A percentile compares a stretch with the other conserved stretches of the same genome.
Conservation (phyloP, 2,888 invertebrate genomes). For the Troides aeacus region DNA sequence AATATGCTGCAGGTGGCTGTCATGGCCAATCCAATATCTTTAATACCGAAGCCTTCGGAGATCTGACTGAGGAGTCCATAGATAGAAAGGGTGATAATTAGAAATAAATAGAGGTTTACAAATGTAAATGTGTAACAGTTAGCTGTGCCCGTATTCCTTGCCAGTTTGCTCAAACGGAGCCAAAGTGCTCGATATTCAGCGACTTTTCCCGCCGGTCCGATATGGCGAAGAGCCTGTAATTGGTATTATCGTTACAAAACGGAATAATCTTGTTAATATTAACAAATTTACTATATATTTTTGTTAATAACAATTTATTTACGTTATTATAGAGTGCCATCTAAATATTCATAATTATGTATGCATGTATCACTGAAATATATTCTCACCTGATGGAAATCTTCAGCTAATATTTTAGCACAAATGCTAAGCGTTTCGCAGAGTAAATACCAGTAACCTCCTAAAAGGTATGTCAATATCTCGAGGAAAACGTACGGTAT, state of each 20-base stretch:
- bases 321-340: background rate
- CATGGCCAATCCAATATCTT: conserved; percentile 84
- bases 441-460: conserved; percentile 86
- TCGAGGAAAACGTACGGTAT: conserved; percentile 86
- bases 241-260: conserved; percentile 6
- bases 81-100: conserved; percentile 86
- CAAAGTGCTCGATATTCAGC: conserved; percentile 86
- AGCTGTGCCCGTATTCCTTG: conserved; percentile 83
- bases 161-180: conserved; percentile 85
- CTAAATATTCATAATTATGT: background rate
- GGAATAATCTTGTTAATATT: background rate
- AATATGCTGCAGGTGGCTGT: conserved; percentile 84
- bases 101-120: conserved; percentile 84
- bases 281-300: background rate
- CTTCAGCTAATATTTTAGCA: conserved; percentile 83
- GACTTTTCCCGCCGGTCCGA: conserved; percentile 84
- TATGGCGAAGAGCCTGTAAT: conserved; percentile 81
- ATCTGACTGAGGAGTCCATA: conserved; percentile 87
- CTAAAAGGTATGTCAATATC: conserved; percentile 83
- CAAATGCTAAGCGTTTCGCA: conserved; percentile 83
- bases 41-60: conserved; percentile 85
- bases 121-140: conserved; percentile 85
- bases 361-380: background rate
- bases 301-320: background rate
- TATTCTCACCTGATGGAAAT: conserved; percentile 82